Evolutionary conservation across 1,140 invertebrate species (phyloP), one percentile per base, ranked within the genome.

Genomic region (Pseudomyrmex pallidus): DNA sequence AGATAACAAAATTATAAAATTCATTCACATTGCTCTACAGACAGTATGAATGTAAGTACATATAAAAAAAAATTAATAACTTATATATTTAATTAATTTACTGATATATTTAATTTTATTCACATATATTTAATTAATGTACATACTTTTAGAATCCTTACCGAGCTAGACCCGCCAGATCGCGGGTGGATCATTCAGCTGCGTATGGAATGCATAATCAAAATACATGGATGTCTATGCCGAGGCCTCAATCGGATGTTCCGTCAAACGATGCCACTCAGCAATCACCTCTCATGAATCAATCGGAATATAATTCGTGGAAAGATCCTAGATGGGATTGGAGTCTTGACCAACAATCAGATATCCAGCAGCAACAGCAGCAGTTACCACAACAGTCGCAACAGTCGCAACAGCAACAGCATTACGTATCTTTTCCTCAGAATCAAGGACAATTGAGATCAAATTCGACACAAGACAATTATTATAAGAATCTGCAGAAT

Each of bases 311-410:
- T 35, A 1, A 94, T 85, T 66, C 93, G 2, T 94, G 94, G 93
- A 94, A 93, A 74, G 92, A 94, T 84, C 92, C 92, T 1, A 35
- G 35, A 35, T 94, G 94, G 93, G 91, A 94, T 64, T 94, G 93
- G 93, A 94, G 91, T 78, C 82, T 94, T 48, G 94, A 94, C 64
- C 92, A 92, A 66, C 90, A 92, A 52, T 20, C 90, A 0, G 92
- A 93, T 59, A 48, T 56, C 20, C 87, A 91, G n/a, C 80, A 87
- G 9, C 87, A 87, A 35, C 85, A 80, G 17, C 83, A 74, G n/a
- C 85, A 68, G 25, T 4, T 7, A 15, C 8, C 22, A 72, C 87
- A 85, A 54, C 86, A 90, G 0, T 88, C 88, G 13, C 87, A 85
- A 54, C 86, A 90, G 0, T 88, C 88, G 13, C 87, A 84, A 20